These are phyloP conservation scores for Drosophila sturtevanti DNA, from an alignment of 1,140 invertebrate species.

Conservation along the genomic window DNA sequence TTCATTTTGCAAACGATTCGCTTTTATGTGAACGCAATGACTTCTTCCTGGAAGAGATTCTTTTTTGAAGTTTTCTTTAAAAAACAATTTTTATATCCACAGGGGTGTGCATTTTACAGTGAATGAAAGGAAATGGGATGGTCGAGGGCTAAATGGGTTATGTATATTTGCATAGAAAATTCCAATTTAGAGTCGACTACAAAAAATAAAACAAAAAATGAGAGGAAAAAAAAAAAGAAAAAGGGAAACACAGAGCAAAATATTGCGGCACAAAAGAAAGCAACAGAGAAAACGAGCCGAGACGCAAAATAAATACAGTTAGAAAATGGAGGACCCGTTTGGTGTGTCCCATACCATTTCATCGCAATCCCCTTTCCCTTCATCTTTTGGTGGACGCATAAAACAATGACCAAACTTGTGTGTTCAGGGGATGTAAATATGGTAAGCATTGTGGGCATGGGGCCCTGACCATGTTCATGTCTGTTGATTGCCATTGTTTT, in stretches of 20 bases:
- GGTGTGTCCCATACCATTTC: slow-evolving; percentile 31
- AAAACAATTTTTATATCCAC: not conserved
- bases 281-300: slow-evolving; percentile 27
- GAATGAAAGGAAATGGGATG: not conserved
- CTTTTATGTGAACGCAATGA: no score
- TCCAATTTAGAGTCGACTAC: slow-evolving; percentile 27
- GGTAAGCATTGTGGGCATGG: not conserved
- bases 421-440: not conserved
- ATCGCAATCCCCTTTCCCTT: no score
- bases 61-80: not conserved
- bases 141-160: not conserved
- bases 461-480: slow-evolving; percentile 5
- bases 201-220: not conserved
- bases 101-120: no score
- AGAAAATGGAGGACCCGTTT: not conserved
- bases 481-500: slow-evolving; percentile 1
- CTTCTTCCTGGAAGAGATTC: no score
- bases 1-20: no score
- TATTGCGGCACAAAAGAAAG: slow-evolving; percentile 1
- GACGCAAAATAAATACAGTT: slow-evolving; percentile 36
- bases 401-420: slow-evolving; percentile 15
- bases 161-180: slow-evolving; percentile 44
- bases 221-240: not conserved
- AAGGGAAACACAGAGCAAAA: not conserved
- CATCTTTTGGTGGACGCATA: slow-evolving; percentile 25